Evolutionary conservation across 1,140 invertebrate genomes (phyloP).

Genomic region (Penaeus indicus): DNA sequence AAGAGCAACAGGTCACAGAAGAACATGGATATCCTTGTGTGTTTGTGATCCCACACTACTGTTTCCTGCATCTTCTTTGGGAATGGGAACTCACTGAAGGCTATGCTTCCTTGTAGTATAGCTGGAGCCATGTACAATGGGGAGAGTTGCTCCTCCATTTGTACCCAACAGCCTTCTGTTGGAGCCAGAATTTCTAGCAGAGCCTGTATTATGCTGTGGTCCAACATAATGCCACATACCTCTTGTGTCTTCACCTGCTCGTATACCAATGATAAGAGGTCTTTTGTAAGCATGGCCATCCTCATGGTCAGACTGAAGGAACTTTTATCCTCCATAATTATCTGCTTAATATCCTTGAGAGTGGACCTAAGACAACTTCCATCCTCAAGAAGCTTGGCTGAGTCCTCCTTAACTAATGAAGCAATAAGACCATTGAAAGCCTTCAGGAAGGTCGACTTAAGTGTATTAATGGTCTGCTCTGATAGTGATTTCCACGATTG

Average conservation of each 20-base stretch:
- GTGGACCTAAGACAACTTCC: slow-evolving; percentile 29
- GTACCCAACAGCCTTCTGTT: slow-evolving; percentile 50
- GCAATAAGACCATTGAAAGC: slow-evolving; percentile 35
- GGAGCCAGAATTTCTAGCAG: slow-evolving; percentile 42
- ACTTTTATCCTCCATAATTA: slow-evolving; percentile 20
- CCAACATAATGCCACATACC: slow-evolving; percentile 39
- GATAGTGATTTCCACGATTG: slow-evolving; percentile 36
- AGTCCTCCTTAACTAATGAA: slow-evolving; percentile 12
- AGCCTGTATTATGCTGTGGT: slow-evolving; percentile 40
- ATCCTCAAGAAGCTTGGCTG: slow-evolving; percentile 37
- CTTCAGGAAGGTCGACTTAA: slow-evolving; percentile 46
- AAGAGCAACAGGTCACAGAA: slow-evolving; percentile 34
- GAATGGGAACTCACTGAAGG: slow-evolving; percentile 48
- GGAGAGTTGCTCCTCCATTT: slow-evolving; percentile 19
- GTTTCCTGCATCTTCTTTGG: slow-evolving; percentile 28
- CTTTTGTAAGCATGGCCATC: slow-evolving; percentile 18
- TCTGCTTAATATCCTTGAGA: slow-evolving; percentile 45
- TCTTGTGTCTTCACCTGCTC: slow-evolving; percentile 8
- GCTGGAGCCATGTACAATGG: slow-evolving; percentile 43
- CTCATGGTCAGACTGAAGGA: slow-evolving; percentile 19
- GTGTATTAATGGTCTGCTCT: slow-evolving; percentile 12
- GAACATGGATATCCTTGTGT: slow-evolving; percentile 38
- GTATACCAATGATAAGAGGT: slow-evolving; percentile 30
- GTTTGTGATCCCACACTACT: slow-evolving; percentile 19
- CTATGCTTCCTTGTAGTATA: slow-evolving; percentile 32